Evolutionary conservation across 2,797 vertebrate species (phyloP), one percentile per base, ranked within the genome.

Genomic region (Streptopelia turtur): DNA sequence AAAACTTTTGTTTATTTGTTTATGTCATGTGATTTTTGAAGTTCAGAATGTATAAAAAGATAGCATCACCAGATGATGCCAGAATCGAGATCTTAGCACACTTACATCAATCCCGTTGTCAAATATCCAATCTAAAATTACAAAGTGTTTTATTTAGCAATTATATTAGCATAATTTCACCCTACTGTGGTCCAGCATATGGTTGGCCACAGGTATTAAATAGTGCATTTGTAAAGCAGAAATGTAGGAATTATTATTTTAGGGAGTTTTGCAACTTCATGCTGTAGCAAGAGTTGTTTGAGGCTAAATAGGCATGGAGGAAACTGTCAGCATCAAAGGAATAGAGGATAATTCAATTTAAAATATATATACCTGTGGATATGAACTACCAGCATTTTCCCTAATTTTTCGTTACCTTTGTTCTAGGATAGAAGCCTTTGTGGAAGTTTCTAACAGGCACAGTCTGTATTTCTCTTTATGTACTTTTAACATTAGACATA

Each of bases 81-180:
- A 27, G n/a, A 72, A 41, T 21, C 2, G 6, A 66, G 41, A 43
- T 69, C 30, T 83, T 0, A 0, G 45, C 33, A 31, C 13, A 2
- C 30, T 56, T 52, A 4, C 0, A 35, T 69, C 17, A 37, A 61
- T 35, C 17, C 7, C 52, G 9, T 60, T 74, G 59, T 74, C 45
- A 80, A 39, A 35, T 57, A 41, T 1, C 60, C 41, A 39, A 11
- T 71, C 18, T 80, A 16, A 28, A 35, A 43, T 47, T 33, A 41
- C 45, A 3, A 33, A 69, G 33, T 43, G 30, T 7, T 74, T 88
- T 78, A 27, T 84, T 79, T 37, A 76, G 23, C 11, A 23, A 4
- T 66, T 75, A 1, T 6, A 5, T 59, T 63, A 16, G 12, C 45
- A 6, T 17, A 59, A n/a, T 14, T 49, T 64, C 7, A 53, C 14